Percentiles rank a stretch among this genome's conserved stretches.
phyloP scores from a whole-genome alignment of 1,140 invertebrate species.

The Penaeus japonicus region DNA sequence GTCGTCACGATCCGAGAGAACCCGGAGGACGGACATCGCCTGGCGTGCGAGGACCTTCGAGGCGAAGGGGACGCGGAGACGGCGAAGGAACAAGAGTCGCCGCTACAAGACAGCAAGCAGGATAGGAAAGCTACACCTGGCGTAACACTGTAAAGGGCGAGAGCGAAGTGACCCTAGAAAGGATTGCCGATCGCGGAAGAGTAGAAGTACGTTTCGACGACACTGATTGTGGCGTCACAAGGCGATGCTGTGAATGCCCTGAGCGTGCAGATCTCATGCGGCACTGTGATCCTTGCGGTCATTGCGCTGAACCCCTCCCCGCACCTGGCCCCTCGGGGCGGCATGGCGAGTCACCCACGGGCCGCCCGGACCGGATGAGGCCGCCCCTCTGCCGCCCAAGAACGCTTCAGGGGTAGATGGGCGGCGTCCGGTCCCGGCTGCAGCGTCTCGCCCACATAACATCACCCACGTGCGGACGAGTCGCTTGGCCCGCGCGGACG shows the following conservation, averaged over 20 bases:
- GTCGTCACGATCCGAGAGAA: no score
- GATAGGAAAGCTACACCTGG: conserved; percentile 21
- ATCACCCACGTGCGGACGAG: conserved; percentile 4
- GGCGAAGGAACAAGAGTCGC: neutral
- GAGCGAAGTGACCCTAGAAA: conserved; percentile 35
- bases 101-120: conserved; percentile 16
- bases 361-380: neutral
- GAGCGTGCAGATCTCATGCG: conserved; percentile 58
- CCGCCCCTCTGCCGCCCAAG: conserved; percentile 10
- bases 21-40: no score
- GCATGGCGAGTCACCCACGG: conserved; percentile 9
- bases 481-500: neutral
- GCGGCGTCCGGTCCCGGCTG: neutral
- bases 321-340: neutral
- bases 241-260: conserved; percentile 54
- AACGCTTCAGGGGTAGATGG: neutral
- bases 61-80: neutral
- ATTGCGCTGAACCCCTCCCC: conserved; percentile 55
- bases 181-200: neutral
- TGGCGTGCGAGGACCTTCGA: neutral
- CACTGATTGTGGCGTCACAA: conserved; percentile 39
- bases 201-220: neutral
- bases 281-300: conserved; percentile 58
- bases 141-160: conserved; percentile 20
- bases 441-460: conserved; percentile 24